Percentiles rank a stretch among this genome's conserved stretches.
These are phyloP conservation scores for Hypomecis punctinalis DNA, from an alignment of 2,888 invertebrate species.

Conservation along the genomic window DNA sequence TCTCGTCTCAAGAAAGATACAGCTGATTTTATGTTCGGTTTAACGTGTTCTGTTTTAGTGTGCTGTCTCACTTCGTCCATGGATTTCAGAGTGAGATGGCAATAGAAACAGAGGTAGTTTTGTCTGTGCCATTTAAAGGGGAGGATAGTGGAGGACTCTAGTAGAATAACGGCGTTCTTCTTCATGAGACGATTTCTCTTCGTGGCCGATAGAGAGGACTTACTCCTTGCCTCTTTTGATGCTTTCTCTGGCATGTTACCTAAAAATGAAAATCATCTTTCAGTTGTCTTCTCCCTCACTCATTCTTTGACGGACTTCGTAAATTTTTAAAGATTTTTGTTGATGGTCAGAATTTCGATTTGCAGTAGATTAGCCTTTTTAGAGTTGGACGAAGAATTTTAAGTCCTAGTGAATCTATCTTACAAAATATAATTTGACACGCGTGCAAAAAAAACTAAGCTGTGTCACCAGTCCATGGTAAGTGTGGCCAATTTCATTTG, in stretches of 20 bases:
- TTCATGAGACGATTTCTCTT: slow-evolving; percentile 73
- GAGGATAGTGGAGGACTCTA: slow-evolving; percentile 67
- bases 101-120: slow-evolving; percentile 75
- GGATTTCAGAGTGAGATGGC: slow-evolving; percentile 68
- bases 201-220: slow-evolving; percentile 68
- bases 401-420: too few species aligned
- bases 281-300: slow-evolving; percentile 10
- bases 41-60: slow-evolving; percentile 60
- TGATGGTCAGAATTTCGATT: too few species aligned
- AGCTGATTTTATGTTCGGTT: slow-evolving; percentile 64
- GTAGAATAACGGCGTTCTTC: slow-evolving; percentile 67
- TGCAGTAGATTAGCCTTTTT: too few species aligned
- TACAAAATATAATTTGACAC: too few species aligned
- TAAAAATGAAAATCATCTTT: slow-evolving; percentile 57
- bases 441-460: too few species aligned
- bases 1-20: slow-evolving; percentile 69
- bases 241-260: slow-evolving; percentile 51
- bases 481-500: too few species aligned
- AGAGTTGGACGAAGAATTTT: too few species aligned
- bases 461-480: too few species aligned
- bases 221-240: slow-evolving; percentile 54
- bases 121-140: slow-evolving; percentile 80
- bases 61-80: slow-evolving; percentile 69
- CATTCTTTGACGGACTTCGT: background rate
- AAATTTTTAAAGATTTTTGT: background rate